Conservation (phyloP, 2,797 vertebrate genomes). For the Cirrhinus mrigala region DNA sequence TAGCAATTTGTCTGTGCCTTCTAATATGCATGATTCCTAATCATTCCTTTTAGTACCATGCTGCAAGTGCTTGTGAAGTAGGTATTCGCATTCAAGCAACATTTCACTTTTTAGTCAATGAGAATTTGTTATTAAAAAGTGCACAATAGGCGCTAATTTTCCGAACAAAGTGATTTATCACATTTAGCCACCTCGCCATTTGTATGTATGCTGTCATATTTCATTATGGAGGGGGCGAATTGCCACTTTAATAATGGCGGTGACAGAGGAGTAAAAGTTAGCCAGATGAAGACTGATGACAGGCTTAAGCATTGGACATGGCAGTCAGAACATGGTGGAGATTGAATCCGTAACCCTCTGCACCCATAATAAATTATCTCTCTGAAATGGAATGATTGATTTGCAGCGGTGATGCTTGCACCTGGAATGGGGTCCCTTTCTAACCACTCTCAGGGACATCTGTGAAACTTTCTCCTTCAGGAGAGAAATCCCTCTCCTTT, state of each 20-base stretch:
- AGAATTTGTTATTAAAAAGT: slow-evolving; percentile 71
- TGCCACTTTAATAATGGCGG: slow-evolving; percentile 87
- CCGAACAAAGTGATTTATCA: slow-evolving; percentile 90
- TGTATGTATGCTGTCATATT: slow-evolving; percentile 91
- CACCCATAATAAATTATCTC: slow-evolving; percentile 96
- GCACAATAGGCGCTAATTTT: slow-evolving; percentile 78
- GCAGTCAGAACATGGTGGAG: slow-evolving; percentile 86
- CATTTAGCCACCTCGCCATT: slow-evolving; percentile 86
- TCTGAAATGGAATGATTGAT: slow-evolving; percentile 95
- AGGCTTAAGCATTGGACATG: slow-evolving; percentile 86
- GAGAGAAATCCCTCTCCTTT: slow-evolving; percentile 30
- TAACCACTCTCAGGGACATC: slow-evolving; percentile 59
- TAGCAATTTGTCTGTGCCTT: slow-evolving; percentile 15
- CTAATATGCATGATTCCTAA: neutral
- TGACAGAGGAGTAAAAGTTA: slow-evolving; percentile 80
- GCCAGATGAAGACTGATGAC: slow-evolving; percentile 96
- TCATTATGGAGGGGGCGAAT: slow-evolving; percentile 93
- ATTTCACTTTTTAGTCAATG: slow-evolving; percentile 67
- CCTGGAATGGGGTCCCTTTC: slow-evolving; percentile 83
- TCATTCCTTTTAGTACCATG: neutral
- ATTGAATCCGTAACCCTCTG: slow-evolving; percentile 93
- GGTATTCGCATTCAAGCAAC: slow-evolving; percentile 52
- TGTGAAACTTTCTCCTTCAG: slow-evolving; percentile 13
- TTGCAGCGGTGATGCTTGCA: slow-evolving; percentile 83
- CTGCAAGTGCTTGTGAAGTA: slow-evolving; percentile 52